Percentiles rank a stretch among this genome's conserved stretches.
phyloP scores from a whole-genome alignment of 2,113 vertebrate genomes.

The Salvelinus sp. region DNA sequence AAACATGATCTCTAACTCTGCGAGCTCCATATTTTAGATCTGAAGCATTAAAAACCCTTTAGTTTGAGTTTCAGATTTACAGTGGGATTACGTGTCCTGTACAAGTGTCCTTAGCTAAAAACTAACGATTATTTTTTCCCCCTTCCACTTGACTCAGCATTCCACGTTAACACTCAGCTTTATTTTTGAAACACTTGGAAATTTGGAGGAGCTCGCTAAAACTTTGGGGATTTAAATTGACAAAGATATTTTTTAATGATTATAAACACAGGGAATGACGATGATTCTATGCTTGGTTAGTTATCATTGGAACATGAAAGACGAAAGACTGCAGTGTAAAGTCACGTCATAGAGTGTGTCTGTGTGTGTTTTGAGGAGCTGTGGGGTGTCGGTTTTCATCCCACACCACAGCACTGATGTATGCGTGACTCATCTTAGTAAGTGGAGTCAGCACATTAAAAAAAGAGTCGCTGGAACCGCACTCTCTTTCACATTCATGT shows the following conservation, averaged over 20 bases:
- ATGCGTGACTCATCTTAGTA: conserved; percentile 62
- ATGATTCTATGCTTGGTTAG: too few relatives aligned
- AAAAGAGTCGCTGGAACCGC: conserved; percentile 48
- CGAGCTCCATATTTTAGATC: conserved; percentile 34
- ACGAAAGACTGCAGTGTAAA: too few relatives aligned
- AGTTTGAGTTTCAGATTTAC: conserved; percentile 54
- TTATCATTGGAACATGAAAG: too few relatives aligned
- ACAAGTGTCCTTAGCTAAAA: conserved; percentile 16
- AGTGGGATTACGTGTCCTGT: conserved; percentile 40
- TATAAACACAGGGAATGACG: conserved; percentile 2
- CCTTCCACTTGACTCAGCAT: conserved; percentile 4
- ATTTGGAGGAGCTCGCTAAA: neutral
- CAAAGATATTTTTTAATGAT: neutral
- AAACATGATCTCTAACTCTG: conserved; percentile 55
- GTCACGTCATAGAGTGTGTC: neutral
- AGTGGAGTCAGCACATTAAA: conserved; percentile 52
- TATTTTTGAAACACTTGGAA: conserved; percentile 1
- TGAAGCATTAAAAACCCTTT: conserved; percentile 37
- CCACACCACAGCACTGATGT: conserved; percentile 57
- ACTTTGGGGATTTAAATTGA: neutral
- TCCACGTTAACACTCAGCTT: conserved; percentile 10
- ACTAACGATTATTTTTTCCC: conserved; percentile 28
- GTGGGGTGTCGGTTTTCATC: conserved; percentile 58
- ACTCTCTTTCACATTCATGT: conserved; percentile 64
- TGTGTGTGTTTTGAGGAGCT: conserved; percentile 22